These are phyloP conservation scores for Xenotilapia longispinis DNA, from an alignment of 2,113 vertebrate genomes.

Conservation along the genomic window DNA sequence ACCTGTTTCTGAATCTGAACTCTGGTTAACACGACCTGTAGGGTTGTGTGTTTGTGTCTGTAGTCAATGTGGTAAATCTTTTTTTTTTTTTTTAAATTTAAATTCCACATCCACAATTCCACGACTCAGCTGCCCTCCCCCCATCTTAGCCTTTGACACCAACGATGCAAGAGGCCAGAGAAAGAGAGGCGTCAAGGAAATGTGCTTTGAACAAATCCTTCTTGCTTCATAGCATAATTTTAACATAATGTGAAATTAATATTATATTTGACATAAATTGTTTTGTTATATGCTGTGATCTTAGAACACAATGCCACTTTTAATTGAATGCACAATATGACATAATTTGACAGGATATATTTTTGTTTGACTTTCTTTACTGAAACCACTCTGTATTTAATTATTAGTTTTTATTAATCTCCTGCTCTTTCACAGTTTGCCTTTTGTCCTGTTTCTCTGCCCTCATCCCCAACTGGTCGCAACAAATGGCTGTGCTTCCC, in stretches of 20 bases:
- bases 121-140: not conserved
- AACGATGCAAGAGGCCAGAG: not conserved
- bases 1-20: not conserved
- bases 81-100: not conserved
- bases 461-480: not conserved
- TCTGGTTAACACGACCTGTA: not conserved
- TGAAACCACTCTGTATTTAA: not conserved
- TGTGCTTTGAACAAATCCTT: no score
- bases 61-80: not conserved
- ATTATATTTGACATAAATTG: no score
- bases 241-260: no score
- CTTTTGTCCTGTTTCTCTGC: not conserved
- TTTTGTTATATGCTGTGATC: not conserved
- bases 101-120: not conserved
- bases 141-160: not conserved
- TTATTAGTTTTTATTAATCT: not conserved
- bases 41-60: not conserved
- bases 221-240: no score
- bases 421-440: not conserved
- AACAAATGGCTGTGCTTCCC: not conserved
- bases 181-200: not conserved
- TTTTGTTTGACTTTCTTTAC: not conserved
- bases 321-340: not conserved
- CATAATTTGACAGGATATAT: not conserved
- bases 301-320: not conserved